Evolutionary conservation across 2,888 invertebrate genomes (phyloP).

Genomic region (Drosophila pseudotalamancana): DNA sequence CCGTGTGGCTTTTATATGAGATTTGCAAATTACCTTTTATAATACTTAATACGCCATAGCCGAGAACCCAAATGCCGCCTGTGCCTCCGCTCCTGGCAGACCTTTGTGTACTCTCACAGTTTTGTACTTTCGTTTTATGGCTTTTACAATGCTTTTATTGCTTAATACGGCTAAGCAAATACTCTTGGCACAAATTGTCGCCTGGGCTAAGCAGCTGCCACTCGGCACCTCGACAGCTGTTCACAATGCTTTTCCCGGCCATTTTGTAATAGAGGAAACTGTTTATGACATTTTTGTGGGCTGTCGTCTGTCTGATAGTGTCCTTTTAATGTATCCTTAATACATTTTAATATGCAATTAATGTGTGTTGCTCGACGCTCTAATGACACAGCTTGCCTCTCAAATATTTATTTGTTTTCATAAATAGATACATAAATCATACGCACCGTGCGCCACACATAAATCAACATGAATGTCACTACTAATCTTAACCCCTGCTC

Average conservation of each 20-base stretch:
- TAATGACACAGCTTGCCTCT: slow-evolving; percentile 34
- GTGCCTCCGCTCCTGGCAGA: not conserved
- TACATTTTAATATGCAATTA: slow-evolving; percentile 70
- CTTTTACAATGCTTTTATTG: slow-evolving; percentile 72
- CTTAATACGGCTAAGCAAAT: slow-evolving; percentile 70
- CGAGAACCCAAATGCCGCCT: not conserved
- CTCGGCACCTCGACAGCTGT: slow-evolving; percentile 21
- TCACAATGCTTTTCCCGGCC: slow-evolving; percentile 33
- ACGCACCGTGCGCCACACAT: slow-evolving; percentile 46
- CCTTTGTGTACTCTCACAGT: slow-evolving; percentile 15
- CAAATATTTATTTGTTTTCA: slow-evolving; percentile 57
- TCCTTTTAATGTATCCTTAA: slow-evolving; percentile 60
- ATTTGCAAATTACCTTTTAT: slow-evolving; percentile 75
- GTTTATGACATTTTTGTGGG: slow-evolving; percentile 40
- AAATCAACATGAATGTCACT: slow-evolving; percentile 62
- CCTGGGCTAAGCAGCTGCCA: slow-evolving; percentile 21
- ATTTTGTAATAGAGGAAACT: slow-evolving; percentile 50
- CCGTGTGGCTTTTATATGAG: slow-evolving; percentile 71
- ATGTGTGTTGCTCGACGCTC: slow-evolving; percentile 42
- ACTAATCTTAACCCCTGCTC: slow-evolving; percentile 12
- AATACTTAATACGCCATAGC: slow-evolving; percentile 65
- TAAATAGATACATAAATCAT: slow-evolving; percentile 61
- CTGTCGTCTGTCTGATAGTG: slow-evolving; percentile 39
- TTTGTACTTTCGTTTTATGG: slow-evolving; percentile 68
- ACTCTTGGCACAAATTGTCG: slow-evolving; percentile 57